phyloP scores from a whole-genome alignment of 1,140 invertebrate species.

The Macrotrachela quadricornifera region DNA sequence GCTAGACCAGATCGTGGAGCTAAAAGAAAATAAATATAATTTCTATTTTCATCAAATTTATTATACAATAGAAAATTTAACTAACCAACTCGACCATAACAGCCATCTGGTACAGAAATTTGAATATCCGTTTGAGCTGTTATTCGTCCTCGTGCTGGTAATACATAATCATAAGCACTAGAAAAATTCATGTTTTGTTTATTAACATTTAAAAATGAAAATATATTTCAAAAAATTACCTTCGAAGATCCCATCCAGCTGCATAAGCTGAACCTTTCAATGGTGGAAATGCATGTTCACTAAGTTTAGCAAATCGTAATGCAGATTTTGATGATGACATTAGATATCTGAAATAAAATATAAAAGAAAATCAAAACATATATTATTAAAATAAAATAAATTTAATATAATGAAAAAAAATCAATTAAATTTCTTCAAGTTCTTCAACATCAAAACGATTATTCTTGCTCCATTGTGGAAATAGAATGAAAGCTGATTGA shows the following conservation, averaged over 20 bases:
- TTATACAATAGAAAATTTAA: too few relatives aligned
- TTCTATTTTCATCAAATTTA: too few relatives aligned
- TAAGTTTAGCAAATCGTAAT: not conserved
- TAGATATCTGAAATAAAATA: too few relatives aligned
- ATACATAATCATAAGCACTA: slow-evolving; percentile 5
- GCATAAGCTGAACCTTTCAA: not conserved
- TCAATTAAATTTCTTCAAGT: too few relatives aligned
- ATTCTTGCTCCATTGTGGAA: too few relatives aligned
- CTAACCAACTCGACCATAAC: slow-evolving; percentile 58
- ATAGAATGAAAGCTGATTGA: too few relatives aligned
- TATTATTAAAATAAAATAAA: too few relatives aligned
- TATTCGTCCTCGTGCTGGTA: slow-evolving; percentile 1
- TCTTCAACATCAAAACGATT: too few relatives aligned
- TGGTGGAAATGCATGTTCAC: not conserved
- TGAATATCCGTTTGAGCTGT: slow-evolving; percentile 57
- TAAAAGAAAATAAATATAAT: too few relatives aligned
- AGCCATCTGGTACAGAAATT: slow-evolving; percentile 47
- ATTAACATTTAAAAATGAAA: not conserved
- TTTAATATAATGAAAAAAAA: too few relatives aligned
- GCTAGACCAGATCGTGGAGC: slow-evolving; percentile 87
- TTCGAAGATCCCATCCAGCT: slow-evolving; percentile 6
- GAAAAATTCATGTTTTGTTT: not conserved
- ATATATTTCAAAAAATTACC: not conserved
- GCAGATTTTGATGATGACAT: not conserved
- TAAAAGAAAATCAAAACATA: too few relatives aligned